These are phyloP conservation scores for Crenuchus spilurus DNA, from an alignment of 2,797 vertebrate species.

Conservation along the genomic window DNA sequence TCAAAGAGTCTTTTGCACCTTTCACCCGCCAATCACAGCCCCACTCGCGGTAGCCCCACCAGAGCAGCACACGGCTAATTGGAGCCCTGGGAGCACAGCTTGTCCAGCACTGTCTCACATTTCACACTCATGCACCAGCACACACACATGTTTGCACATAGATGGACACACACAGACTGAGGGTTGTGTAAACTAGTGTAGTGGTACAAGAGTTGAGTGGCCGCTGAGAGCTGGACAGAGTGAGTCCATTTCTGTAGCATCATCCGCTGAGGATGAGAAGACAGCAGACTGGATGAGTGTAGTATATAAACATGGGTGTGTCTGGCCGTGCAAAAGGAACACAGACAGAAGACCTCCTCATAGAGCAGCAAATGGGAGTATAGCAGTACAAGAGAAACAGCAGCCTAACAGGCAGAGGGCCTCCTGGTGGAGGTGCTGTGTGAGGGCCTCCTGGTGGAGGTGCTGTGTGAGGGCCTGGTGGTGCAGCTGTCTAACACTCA, in stretches of 20 bases:
- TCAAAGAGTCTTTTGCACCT: constrained; percentile 85
- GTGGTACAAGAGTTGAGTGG: constrained; percentile 32
- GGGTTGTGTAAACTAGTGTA: constrained; percentile 35
- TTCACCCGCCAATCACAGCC: constrained; percentile 80
- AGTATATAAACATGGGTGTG: not conserved
- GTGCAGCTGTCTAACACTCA: no score
- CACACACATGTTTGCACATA: constrained; percentile 38
- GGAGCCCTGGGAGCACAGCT: constrained; percentile 67
- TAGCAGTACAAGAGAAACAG: no score
- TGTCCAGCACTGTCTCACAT: constrained; percentile 60
- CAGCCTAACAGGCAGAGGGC: no score
- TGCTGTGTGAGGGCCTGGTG: no score
- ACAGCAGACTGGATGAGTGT: constrained; percentile 5
- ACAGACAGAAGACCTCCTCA: not conserved
- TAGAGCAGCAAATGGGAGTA: no score
- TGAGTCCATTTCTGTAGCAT: constrained; percentile 30
- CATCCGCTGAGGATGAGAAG: constrained; percentile 16
- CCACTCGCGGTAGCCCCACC: constrained; percentile 69
- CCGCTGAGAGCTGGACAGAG: constrained; percentile 27
- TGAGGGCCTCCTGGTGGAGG: no score
- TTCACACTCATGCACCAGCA: constrained; percentile 53
- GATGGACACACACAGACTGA: constrained; percentile 18
- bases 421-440: no score
- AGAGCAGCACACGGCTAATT: constrained; percentile 78
- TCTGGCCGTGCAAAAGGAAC: not conserved